Evolutionary conservation across 1,140 invertebrate genomes (phyloP), one percentile per base, ranked within the genome.

Genomic region (Macrobrachium rosenbergii): DNA sequence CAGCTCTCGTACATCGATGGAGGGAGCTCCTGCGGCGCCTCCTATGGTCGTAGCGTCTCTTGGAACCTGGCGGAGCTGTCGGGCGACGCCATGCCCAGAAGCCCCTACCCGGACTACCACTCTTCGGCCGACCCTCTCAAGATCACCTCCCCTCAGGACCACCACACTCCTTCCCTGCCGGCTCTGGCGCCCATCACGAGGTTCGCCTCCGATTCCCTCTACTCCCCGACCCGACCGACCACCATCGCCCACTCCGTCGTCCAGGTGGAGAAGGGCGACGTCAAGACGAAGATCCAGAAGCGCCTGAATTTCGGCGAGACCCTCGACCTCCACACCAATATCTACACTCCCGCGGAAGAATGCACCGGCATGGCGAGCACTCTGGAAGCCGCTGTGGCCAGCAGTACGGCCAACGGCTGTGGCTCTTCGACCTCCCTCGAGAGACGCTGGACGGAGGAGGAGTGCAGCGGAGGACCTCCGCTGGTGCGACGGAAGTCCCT

Each of bases 1-100:
- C 90, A 91, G 82, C 90, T 91, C 28, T 87, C 90, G 45, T 92
- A 90, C 88, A 92, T 92, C 76, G 91, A 92, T 83, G 88, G 82
- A 58, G 80, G 84, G 63, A 89, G 88, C 52, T 85, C 77, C 72
- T 81, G 78, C 58, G 75, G 81, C 76, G 80, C 45, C 37, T 82
- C 82, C 58, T 89, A 77, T 60, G 89, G 86, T 3, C 82, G 85
- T 3, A 87, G 81, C 58, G 78, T 87, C 59, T 86, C 83, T 19
- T 82, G 83, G 67, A 83, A 84, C 85, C 89, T 79, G 73, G 82
- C 80, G 19, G 89, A 72, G 78, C 87, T 82, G 83, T 83, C 76
- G 60, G 78, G 21, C 64, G 81, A 86, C 23, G 78, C 23, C 21
- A 76, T 59, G 81, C 69, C 82, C 52, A 73, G 88, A 63, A 45